Evolutionary conservation across 2,888 invertebrate genomes (phyloP).

Genomic region (Hemicrepidius hirtus): DNA sequence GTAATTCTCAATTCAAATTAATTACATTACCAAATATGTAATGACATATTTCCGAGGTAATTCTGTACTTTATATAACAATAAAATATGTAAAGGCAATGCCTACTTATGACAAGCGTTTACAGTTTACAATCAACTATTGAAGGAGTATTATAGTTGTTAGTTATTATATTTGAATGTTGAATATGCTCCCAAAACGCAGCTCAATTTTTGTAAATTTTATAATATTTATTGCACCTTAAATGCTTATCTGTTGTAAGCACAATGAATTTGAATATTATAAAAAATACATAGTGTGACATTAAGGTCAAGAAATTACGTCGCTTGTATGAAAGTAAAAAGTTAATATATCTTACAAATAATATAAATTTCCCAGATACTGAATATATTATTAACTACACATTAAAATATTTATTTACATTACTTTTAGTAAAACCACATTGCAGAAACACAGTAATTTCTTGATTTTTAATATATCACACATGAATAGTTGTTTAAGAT

Average conservation of each 20-base stretch:
- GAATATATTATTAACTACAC: too few relatives aligned
- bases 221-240: slow-evolving; percentile 40
- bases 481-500: slow-evolving; percentile 13
- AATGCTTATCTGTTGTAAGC: slow-evolving; percentile 37
- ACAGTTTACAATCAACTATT: slow-evolving; percentile 2
- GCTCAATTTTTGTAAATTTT: slow-evolving; percentile 48
- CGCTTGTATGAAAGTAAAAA: too few relatives aligned
- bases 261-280: slow-evolving; percentile 18
- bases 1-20: not conserved
- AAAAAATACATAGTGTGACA: slow-evolving; percentile 3
- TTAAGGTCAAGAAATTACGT: slow-evolving; percentile 8
- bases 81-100: slow-evolving; percentile 35
- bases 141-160: slow-evolving; percentile 22
- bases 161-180: slow-evolving; percentile 26
- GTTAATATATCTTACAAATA: too few relatives aligned
- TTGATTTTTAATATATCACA: not conserved
- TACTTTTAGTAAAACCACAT: too few relatives aligned
- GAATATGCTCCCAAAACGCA: slow-evolving; percentile 34
- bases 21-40: not conserved
- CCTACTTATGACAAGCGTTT: slow-evolving; percentile 17
- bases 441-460: too few relatives aligned
- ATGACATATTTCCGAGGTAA: not conserved
- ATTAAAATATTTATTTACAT: too few relatives aligned
- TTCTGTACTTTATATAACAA: slow-evolving; percentile 18
- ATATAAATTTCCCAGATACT: too few relatives aligned